Conservation (phyloP, 2,797 vertebrate species). For the Eurystomus glaucurus region DNA sequence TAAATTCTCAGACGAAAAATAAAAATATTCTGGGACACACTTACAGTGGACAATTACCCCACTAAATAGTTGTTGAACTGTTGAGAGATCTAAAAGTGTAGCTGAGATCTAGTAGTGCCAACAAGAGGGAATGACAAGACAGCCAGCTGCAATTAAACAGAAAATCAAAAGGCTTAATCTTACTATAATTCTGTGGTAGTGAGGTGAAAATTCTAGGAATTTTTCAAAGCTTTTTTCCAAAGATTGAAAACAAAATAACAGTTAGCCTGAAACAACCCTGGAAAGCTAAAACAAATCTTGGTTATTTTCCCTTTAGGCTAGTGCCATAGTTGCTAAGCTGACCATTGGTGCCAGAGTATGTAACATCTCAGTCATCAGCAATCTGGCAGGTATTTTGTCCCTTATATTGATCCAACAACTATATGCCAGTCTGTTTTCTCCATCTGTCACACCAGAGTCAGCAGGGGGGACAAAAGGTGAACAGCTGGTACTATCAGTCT, state of each 20-base stretch:
- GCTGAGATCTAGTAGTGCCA: background rate
- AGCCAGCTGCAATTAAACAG: background rate
- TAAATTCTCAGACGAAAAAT: background rate
- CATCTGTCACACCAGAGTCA: conserved; percentile 83
- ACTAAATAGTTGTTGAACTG: background rate
- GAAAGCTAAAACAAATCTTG: background rate
- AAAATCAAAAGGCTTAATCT: background rate
- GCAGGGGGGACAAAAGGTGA: conserved; percentile 59
- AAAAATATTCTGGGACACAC: background rate
- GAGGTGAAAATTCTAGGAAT: background rate
- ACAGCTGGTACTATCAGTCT: conserved; percentile 81
- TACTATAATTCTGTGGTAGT: background rate
- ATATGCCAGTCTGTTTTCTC: conserved; percentile 76
- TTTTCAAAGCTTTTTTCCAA: background rate
- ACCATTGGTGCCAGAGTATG: conserved; percentile 57
- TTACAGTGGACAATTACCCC: background rate
- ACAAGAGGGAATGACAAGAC: background rate
- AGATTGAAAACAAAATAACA: background rate
- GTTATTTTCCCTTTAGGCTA: conserved; percentile 44
- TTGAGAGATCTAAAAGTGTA: background rate
- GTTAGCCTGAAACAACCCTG: conserved; percentile 24
- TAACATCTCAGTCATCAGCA: conserved; percentile 73
- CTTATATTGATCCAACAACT: conserved; percentile 72
- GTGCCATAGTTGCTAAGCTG: conserved; percentile 43
- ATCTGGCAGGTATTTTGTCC: conserved; percentile 74